Evolutionary conservation across 2,888 invertebrate species (phyloP).

Genomic region (Rhagophthalmus giganteus): DNA sequence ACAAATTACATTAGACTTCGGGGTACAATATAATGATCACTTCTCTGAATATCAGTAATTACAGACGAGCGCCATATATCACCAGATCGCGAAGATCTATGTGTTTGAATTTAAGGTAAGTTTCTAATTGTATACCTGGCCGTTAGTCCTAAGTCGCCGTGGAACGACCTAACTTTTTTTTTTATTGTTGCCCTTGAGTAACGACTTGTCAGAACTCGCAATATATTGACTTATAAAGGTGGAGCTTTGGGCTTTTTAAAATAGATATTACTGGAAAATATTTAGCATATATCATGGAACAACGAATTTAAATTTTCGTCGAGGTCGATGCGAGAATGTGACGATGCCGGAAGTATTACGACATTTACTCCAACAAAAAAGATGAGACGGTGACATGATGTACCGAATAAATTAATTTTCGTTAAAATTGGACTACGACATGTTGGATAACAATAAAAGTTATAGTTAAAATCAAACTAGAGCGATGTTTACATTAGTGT

Average conservation of each 20-base stretch:
- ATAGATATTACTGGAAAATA: slow-evolving; percentile 25
- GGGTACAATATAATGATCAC: slow-evolving; percentile 21
- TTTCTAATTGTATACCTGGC: slow-evolving; percentile 14
- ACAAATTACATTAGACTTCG: slow-evolving; percentile 17
- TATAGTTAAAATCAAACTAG: not conserved
- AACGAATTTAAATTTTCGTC: not conserved
- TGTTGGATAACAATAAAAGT: too few species aligned
- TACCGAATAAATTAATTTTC: too few species aligned
- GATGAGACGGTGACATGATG: too few species aligned
- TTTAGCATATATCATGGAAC: slow-evolving; percentile 13
- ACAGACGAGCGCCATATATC: slow-evolving; percentile 20
- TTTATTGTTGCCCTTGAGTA: slow-evolving; percentile 26
- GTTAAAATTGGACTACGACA: too few species aligned
- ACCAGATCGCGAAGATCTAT: slow-evolving; percentile 22
- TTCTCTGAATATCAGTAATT: slow-evolving; percentile 14
- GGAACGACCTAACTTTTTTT: slow-evolving; percentile 14
- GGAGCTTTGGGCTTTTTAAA: slow-evolving; percentile 33
- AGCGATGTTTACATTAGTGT: too few species aligned
- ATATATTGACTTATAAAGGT: slow-evolving; percentile 48
- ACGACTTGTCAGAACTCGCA: slow-evolving; percentile 36
- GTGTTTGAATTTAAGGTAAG: slow-evolving; percentile 7
- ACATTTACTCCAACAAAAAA: too few species aligned
- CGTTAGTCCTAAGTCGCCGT: slow-evolving; percentile 1
- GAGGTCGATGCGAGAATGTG: not conserved
- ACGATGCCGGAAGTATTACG: not conserved